phyloP scores from a whole-genome alignment of 2,113 vertebrate species.

The Motacilla alba region DNA sequence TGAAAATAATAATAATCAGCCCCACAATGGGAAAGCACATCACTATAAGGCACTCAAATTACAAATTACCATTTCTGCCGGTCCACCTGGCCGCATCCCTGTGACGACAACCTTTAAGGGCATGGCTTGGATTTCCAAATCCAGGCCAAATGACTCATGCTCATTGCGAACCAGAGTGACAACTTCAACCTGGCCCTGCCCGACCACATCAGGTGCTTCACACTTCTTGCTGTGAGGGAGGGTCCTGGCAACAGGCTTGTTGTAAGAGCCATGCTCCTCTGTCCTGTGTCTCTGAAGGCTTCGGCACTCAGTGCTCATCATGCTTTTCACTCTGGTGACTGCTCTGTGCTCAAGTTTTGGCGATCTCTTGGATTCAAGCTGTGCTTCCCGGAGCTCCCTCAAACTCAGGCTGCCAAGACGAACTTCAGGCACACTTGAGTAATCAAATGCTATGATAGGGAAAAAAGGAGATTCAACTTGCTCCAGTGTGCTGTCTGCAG shows the following conservation, averaged over 20 bases:
- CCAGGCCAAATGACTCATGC: conserved; percentile 75
- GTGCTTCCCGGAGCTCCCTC: conserved; percentile 70
- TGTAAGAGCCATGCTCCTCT: conserved; percentile 56
- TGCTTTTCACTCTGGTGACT: conserved; percentile 76
- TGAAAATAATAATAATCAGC: neutral
- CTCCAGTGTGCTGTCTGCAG: conserved; percentile 50
- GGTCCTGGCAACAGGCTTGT: conserved; percentile 44
- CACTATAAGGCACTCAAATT: neutral
- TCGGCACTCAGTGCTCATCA: conserved; percentile 75
- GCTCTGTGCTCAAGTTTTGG: conserved; percentile 87
- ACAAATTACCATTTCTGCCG: conserved; percentile 79
- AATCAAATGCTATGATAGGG: conserved; percentile 62
- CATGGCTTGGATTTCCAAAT: conserved; percentile 80
- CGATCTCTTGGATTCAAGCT: conserved; percentile 77
- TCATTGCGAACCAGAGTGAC: conserved; percentile 72
- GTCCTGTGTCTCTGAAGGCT: conserved; percentile 60
- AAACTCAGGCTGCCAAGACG: conserved; percentile 57
- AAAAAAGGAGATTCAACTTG: conserved; percentile 67
- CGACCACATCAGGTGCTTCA: conserved; percentile 33
- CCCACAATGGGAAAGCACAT: neutral
- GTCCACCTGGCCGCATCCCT: conserved; percentile 75
- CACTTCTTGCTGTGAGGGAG: conserved; percentile 71
- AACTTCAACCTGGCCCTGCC: conserved; percentile 61
- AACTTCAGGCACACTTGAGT: conserved; percentile 28
- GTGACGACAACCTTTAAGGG: conserved; percentile 77